Base-by-base conservation (phyloP, 2,888 invertebrate genomes). In the Netelia melanura region DNA sequence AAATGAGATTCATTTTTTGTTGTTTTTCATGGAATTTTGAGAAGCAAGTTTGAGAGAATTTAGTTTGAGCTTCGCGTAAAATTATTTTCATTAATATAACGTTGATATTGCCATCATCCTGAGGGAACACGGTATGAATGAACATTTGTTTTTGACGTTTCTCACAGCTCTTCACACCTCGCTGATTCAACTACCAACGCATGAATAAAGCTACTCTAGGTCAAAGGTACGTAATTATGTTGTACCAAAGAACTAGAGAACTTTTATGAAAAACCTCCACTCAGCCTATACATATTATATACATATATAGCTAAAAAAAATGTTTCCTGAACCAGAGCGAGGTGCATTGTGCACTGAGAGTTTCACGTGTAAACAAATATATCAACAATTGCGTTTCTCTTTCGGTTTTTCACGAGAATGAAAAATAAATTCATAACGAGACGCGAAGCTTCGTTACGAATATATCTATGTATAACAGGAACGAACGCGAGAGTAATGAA, bases 181-280 rank as follows among this genome's bases (percentile, higher is more conserved):
- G 30, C 0, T 30, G 30, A 30, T 30, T 30, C 30, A 30, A 30
- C 30, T 30, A 5, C 30, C 30, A 30, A 30, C 30, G 30, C 6
- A 5, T 30, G 5, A 30, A 30, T 30, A 5, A 30, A 30, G 30
- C 30, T 30, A 30, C 30, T 30, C 30, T 30, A 30, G 30, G 3
- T 30, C 30, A 30, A 30, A 30, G 9, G 30, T 70, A 78, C 44
- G 25, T 52, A 78, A 70, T 78, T 70, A 21, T 62, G 30, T 78
- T 52, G 62, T 17, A 38, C 9, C 70, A n/a, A 70, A 79, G 52
- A 71, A 54, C 17, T 14, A 11, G 52, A 14, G 52, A 70, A 61
- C 52, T 25, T 70, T 79, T 64, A 70, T 43, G 52, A 79, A 71
- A 64, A 52, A 9, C n/a, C 64, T 52, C 38, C 23, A 48, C 38